Base-by-base conservation (phyloP, 2,113 vertebrate species). In the Herpailurus yagouaroundi region DNA sequence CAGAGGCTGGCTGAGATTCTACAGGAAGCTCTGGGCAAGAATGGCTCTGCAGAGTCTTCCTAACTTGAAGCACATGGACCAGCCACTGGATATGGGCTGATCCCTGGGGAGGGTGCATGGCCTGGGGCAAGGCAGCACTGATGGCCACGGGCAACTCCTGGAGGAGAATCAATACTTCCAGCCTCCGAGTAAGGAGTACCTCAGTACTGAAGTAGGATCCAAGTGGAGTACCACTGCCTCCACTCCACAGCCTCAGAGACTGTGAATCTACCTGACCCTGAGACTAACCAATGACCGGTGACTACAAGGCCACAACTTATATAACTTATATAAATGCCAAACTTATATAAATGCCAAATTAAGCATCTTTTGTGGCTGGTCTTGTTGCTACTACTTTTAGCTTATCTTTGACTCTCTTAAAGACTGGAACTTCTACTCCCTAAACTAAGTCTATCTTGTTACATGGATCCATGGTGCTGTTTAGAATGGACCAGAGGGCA, bases 1-100 rank as follows among this genome's bases (percentile, higher is more conserved):
- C 63, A 79, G 64, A 36, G 23, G 5, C 31, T 60, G 57, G 57
- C 57, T 60, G 7, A 23, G 57, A 74, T 23, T 14, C 29, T 21
- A 0, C 0, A 0, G 6, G 55, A 33, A 82, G 31, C 8, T 38
- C 29, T 45, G 29, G 36, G 19, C 16, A 68, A 2, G 9, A 19
- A 7, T 50, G 11, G 16, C 4, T 16, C 10, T 76, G 10, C 45
- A 29, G 5, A 71, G 7, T 29, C 33, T 1, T 57, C 29, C 45
- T 77, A 31, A 41, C 76, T 83, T 71, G 64, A 81, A 79, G 33
- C 11, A 55, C 31, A 9, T 18, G 36, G 33, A 29, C 4, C 21
- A 77, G 3, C 13, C n/a, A 15, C 4, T n/a, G 21, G 4, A 2
- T 23, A 8, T 29, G 13, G 36, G 36, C 36, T 71, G 55, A 27